These are phyloP conservation scores for Xanthia togata DNA, from an alignment of 2,888 invertebrate genomes.

Conservation along the genomic window DNA sequence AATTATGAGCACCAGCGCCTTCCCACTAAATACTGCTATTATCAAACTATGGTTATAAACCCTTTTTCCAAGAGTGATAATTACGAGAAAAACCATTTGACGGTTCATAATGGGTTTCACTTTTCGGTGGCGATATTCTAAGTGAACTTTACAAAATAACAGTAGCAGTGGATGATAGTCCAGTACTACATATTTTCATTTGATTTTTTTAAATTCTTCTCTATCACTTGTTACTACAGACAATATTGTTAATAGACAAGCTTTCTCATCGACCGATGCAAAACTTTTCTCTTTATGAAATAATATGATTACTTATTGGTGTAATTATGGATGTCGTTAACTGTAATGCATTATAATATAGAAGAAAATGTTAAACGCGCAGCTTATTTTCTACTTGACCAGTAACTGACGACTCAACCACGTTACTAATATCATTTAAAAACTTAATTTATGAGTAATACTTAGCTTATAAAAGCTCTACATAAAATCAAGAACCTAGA, in stretches of 20 bases:
- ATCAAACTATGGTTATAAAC: background rate
- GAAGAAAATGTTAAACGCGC: conserved; percentile 26
- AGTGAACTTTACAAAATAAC: too few relatives aligned
- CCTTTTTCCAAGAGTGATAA: background rate
- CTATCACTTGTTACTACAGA: background rate
- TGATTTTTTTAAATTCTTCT: background rate
- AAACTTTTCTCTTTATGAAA: conserved; percentile 30
- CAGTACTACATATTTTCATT: too few relatives aligned
- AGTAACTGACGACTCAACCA: conserved; percentile 8
- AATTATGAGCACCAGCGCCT: background rate
- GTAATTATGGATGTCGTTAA: conserved; percentile 43
- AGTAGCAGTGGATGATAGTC: too few relatives aligned
- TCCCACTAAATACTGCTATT: background rate
- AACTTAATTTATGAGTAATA: background rate
- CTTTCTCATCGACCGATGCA: conserved; percentile 30
- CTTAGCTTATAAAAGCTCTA: background rate
- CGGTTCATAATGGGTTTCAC: background rate
- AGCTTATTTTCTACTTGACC: conserved; percentile 28
- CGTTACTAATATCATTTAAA: background rate
- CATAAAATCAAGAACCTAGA: background rate
- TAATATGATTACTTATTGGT: conserved; percentile 35
- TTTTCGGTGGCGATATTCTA: background rate
- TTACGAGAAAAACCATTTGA: background rate
- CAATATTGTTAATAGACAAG: background rate
- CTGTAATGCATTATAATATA: conserved; percentile 34